Evolutionary conservation across 2,797 vertebrate genomes (phyloP), one percentile per base, ranked within the genome.

Genomic region (Etheostoma nigrum): DNA sequence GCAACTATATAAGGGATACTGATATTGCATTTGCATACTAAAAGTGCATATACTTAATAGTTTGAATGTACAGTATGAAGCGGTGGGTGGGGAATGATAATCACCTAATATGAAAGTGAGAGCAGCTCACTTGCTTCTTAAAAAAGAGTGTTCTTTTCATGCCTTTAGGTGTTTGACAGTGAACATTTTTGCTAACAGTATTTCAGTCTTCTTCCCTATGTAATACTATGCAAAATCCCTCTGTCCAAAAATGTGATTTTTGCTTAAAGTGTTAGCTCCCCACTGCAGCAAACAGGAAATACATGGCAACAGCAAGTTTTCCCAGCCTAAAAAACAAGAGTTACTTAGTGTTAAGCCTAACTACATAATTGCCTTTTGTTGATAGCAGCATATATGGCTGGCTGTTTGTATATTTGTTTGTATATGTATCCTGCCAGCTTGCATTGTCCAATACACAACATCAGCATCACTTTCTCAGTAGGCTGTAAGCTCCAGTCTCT

Each of bases 21-120:
- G 84, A 88, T 85, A 61, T 65, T 0, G 33, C 73, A 90, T 89
- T 91, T 91, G 87, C 90, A 90, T 92, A 89, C 82, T 74, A 67
- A 73, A 75, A 74, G 55, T 79, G 81, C 76, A 77, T 83, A 59
- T 74, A 82, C 86, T 85, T 86, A 90, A 89, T 83, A 87, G 78
- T 84, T 81, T 88, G 54, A 70, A 85, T 85, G 68, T 83, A 63
- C 61, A 57, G 62, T 75, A 59, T 77, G 66, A 71, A 75, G 67
- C 14, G 0, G 65, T 76, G 61, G 52, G 79, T 40, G 59, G 62
- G 49, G 47, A 42, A 61, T 66, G 74, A 83, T 82, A 66, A 72
- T 82, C 71, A 78, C 67, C 57, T 65, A 30, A 62, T 44, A 65
- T 58, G 53, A 42, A 83, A 63, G 7, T 40, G 54, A 67, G 45